phyloP scores from a whole-genome alignment of 2,888 invertebrate genomes.

The Prosopocoilus inquinatus region DNA sequence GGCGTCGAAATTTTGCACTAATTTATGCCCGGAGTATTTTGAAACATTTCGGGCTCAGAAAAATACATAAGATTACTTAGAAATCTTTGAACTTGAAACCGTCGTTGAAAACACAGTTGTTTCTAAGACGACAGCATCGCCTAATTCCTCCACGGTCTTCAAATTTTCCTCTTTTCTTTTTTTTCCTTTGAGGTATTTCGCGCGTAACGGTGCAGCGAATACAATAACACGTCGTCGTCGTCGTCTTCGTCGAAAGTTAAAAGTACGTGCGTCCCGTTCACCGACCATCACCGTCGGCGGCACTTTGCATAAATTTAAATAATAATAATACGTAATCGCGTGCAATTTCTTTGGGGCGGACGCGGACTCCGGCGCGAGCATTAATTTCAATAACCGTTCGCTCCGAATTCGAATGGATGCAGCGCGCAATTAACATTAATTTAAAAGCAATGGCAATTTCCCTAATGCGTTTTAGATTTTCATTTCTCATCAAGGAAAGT shows the following conservation, averaged over 20 bases:
- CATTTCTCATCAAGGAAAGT: slow-evolving; percentile 52
- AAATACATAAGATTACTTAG: too few relatives aligned
- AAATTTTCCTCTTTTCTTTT: too few relatives aligned
- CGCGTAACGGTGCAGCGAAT: too few relatives aligned
- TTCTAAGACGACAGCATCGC: too few relatives aligned
- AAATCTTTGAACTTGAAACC: too few relatives aligned
- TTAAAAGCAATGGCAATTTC: slow-evolving; percentile 52
- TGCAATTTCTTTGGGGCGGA: background rate
- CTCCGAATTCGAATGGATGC: slow-evolving; percentile 44
- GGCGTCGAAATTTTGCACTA: too few relatives aligned
- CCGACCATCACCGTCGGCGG: background rate
- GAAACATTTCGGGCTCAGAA: too few relatives aligned
- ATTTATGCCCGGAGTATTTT: too few relatives aligned
- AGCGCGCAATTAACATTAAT: slow-evolving; percentile 49
- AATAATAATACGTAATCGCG: background rate
- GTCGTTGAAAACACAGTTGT: too few relatives aligned
- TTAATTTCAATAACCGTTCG: slow-evolving; percentile 44
- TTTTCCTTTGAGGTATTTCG: too few relatives aligned
- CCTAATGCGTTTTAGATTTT: slow-evolving; percentile 52
- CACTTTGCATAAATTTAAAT: slow-evolving; percentile 1
- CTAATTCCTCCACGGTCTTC: too few relatives aligned
- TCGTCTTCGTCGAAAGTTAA: background rate
- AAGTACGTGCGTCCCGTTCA: background rate
- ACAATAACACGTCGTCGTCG: too few relatives aligned
- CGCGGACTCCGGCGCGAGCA: slow-evolving; percentile 4